phyloP scores from a whole-genome alignment of 1,140 invertebrate species.

The Melanaphis sacchari region DNA sequence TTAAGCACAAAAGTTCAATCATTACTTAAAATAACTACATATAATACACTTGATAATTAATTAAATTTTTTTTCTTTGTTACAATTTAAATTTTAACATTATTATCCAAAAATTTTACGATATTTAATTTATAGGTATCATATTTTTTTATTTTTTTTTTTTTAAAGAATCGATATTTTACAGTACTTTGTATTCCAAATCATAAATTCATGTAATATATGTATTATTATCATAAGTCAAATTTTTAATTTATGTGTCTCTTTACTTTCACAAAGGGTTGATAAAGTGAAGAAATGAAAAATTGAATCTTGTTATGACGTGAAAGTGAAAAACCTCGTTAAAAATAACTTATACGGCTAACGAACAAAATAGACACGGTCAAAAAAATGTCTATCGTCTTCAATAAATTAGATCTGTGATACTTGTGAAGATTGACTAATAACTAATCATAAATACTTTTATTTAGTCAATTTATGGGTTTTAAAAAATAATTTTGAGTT shows the following conservation, averaged over 20 bases:
- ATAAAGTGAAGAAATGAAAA: slow-evolving; percentile 13
- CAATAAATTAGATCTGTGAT: not conserved
- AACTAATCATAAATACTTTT: not conserved
- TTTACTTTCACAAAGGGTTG: not conserved
- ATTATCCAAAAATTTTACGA: not conserved
- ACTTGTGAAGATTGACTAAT: not conserved
- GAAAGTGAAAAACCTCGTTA: slow-evolving; percentile 15
- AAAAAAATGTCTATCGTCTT: not conserved
- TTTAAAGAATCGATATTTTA: not conserved
- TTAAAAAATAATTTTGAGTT: not conserved
- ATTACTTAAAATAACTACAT: not conserved
- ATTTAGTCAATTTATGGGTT: not conserved
- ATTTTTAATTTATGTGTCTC: not conserved
- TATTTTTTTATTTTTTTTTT: not conserved
- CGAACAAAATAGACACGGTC: not conserved
- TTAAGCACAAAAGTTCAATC: not conserved
- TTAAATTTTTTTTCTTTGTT: not conserved
- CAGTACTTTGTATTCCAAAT: not conserved
- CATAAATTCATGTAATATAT: not conserved
- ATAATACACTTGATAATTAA: not conserved
- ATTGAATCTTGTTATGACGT: not conserved
- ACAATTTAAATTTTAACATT: not conserved
- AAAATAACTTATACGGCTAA: not conserved
- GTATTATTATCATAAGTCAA: not conserved
- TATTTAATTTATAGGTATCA: not conserved